phyloP scores from a whole-genome alignment of 1,140 invertebrate species.

The Drosophila erecta region DNA sequence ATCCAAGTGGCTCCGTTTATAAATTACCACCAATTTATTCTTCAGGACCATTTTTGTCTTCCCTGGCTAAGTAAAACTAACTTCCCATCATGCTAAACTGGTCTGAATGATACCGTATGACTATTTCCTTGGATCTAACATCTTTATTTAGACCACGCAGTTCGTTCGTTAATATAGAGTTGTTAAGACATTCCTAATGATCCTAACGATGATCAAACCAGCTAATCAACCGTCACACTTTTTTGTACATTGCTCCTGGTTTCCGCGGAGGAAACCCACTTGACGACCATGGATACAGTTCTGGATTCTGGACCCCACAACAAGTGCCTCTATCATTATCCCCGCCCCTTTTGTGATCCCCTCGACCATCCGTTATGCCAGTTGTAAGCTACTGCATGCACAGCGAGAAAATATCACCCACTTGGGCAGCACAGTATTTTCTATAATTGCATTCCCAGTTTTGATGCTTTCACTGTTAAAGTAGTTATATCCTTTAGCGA shows the following conservation, averaged over 20 bases:
- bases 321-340: slow-evolving; percentile 12
- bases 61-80: neutral
- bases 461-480: too few species aligned
- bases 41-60: too few species aligned
- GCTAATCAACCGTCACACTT: slow-evolving; percentile 46
- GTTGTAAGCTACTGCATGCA: slow-evolving; percentile 20
- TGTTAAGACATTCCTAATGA: slow-evolving; percentile 45
- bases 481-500: too few species aligned
- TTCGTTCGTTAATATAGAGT: slow-evolving; percentile 23
- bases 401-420: neutral
- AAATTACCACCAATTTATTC: neutral
- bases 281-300: neutral
- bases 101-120: neutral
- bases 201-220: slow-evolving; percentile 34
- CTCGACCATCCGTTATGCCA: slow-evolving; percentile 21
- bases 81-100: neutral
- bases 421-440: too few species aligned
- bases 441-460: too few species aligned
- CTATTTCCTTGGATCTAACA: neutral
- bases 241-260: slow-evolving; percentile 20
- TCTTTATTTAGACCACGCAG: neutral
- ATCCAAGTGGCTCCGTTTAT: neutral
- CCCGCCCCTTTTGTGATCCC: neutral
- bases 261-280: slow-evolving; percentile 14
- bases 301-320: slow-evolving; percentile 39